Evolutionary conservation across 2,113 vertebrate species (phyloP), one percentile per base, ranked within the genome.

Genomic region (Varanus salvator): DNA sequence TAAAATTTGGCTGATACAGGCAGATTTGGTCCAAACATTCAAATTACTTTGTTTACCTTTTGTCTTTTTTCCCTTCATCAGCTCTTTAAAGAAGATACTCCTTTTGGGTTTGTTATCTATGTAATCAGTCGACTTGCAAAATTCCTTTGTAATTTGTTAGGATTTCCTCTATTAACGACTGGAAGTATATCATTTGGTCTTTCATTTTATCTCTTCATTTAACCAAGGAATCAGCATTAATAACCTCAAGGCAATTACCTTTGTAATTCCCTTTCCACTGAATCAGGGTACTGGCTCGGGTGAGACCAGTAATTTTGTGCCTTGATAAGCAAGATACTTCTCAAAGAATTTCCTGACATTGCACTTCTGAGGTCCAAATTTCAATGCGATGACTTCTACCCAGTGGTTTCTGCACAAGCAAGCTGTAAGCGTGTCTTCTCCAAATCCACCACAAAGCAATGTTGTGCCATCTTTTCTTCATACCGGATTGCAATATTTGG

Each of bases 251-350:
- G 11, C 69, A 8, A 71, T 31, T 11, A 71, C 17, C 2, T 31
- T 6, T 71, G 1, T 6, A 52, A 3, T 1, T 17, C 6, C 6
- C 27, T 6, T 34, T 64, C 6, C 0, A 9, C 54, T n/a, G 38
- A 75, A 38, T 25, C 54, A 75, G 29, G 38, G 3, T 29, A 23
- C 5, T 64, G 87, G 17, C 38, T 3, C 14, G 9, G 15, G 52
- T 17, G 6, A 14, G 8, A 6, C 7, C 3, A 31, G 21, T 44
- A 7, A 64, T 19, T 29, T 0, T 11, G 6, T 38, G 19, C 21
- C 52, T 29, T 23, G 6, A 66, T 12, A 31, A 38, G 15, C 60
- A 38, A 17, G n/a, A 82, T 6, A 3, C 2, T 23, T 11, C 44
- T 6, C 19, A 48, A 7, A 7, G 23, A 34, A 4, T 74, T 74